Conservation (phyloP, 2,888 invertebrate genomes). For the Allacma fusca region DNA sequence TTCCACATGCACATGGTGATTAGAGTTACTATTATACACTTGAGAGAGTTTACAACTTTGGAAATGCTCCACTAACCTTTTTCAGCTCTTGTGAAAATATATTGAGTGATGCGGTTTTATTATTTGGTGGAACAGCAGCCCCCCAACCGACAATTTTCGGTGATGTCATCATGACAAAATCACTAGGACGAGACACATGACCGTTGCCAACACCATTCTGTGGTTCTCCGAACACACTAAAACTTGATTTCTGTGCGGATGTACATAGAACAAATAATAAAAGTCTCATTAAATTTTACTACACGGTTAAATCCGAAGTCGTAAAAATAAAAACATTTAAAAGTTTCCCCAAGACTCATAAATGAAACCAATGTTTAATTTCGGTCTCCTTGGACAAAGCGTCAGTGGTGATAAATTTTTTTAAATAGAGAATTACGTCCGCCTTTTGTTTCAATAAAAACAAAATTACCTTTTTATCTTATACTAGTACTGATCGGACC, state of each 20-base stretch:
- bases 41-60: not conserved
- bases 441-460: too few species aligned
- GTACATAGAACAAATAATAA: not conserved
- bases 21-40: not conserved
- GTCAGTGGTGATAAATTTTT: too few species aligned
- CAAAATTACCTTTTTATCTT: too few species aligned
- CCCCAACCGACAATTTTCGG: conserved; percentile 60
- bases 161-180: conserved; percentile 55
- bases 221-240: conserved; percentile 54
- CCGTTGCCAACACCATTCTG: conserved; percentile 34
- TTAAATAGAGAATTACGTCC: too few species aligned
- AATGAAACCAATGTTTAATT: too few species aligned
- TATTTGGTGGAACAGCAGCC: conserved; percentile 50
- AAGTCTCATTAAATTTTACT: conserved; percentile 11
- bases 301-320: not conserved
- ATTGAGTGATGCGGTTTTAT: conserved; percentile 60
- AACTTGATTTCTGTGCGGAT: conserved; percentile 59
- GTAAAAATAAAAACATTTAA: not conserved
- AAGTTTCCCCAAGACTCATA: not conserved
- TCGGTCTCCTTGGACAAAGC: too few species aligned
- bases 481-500: too few species aligned
- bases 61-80: conserved; percentile 49
- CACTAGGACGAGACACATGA: conserved; percentile 50
- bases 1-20: not conserved
- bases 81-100: conserved; percentile 59